These are phyloP conservation scores for Ceratina australensis DNA, from an alignment of 1,140 invertebrate genomes.

Conservation along the genomic window DNA sequence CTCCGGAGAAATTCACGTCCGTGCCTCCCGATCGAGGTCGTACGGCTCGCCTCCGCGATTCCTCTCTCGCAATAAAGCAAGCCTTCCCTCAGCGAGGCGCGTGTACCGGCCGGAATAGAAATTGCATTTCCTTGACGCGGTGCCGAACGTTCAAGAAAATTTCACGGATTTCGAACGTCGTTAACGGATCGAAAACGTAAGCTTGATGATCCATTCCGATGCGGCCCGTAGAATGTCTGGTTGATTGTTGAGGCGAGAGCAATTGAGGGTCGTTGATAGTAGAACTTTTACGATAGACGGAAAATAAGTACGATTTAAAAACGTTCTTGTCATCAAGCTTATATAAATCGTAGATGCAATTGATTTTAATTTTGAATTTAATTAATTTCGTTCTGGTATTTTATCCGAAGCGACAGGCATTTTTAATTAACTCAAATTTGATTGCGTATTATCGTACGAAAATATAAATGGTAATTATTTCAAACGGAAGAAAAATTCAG, in stretches of 20 bases:
- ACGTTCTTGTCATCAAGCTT: too few species aligned
- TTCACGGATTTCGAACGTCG: conserved; percentile 12
- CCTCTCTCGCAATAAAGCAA: conserved; percentile 51
- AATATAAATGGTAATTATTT: too few species aligned
- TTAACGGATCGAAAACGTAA: conserved; percentile 15
- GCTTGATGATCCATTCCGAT: conserved; percentile 42
- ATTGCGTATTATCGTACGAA: too few species aligned
- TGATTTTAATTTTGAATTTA: not conserved
- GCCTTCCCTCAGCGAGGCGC: conserved; percentile 10
- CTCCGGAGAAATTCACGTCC: conserved; percentile 58
- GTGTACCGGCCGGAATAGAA: conserved; percentile 45
- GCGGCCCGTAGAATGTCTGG: not conserved
- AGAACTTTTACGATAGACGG: not conserved
- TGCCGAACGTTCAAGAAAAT: conserved; percentile 6
- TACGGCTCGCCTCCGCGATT: conserved; percentile 10
- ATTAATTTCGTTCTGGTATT: too few species aligned
- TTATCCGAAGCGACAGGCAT: too few species aligned
- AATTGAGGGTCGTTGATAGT: not conserved
- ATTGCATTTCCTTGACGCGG: conserved; percentile 35
- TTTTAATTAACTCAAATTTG: too few species aligned
- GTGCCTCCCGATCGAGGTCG: conserved; percentile 46
- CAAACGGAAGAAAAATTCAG: too few species aligned
- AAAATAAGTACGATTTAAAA: not conserved
- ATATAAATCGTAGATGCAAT: not conserved
- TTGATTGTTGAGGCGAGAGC: not conserved